Percentiles rank a stretch among this genome's conserved stretches.
Evolutionary conservation across 2,797 vertebrate species (phyloP).

Genomic region (Schizothorax lantsangensis): DNA sequence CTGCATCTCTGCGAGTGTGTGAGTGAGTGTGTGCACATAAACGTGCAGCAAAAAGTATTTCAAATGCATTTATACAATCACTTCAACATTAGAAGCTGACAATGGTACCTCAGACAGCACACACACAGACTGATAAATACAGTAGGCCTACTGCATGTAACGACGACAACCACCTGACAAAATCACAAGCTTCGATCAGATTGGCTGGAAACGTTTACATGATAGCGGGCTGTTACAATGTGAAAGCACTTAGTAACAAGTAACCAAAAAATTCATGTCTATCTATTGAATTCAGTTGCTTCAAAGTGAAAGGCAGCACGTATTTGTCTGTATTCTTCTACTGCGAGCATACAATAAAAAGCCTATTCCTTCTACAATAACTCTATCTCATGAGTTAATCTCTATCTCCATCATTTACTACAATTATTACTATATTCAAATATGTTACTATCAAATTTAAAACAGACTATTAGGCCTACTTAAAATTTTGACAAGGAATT

Average conservation of each 20-base stretch:
- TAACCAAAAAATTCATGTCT: not conserved
- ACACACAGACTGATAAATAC: not conserved
- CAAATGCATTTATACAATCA: slow-evolving; percentile 30
- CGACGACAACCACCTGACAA: not conserved
- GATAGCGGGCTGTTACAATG: not conserved
- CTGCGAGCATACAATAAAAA: not conserved
- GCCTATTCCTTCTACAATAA: no score
- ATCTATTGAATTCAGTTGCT: not conserved
- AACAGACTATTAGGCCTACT: no score
- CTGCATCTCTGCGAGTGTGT: slow-evolving; percentile 30
- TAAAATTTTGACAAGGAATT: not conserved
- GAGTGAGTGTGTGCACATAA: not conserved
- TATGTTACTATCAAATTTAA: no score
- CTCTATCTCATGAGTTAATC: no score
- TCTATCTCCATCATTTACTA: not conserved
- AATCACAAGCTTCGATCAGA: not conserved
- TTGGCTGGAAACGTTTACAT: not conserved
- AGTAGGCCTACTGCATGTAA: not conserved
- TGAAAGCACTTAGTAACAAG: not conserved
- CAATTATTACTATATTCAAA: not conserved
- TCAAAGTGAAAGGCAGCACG: not conserved
- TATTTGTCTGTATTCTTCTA: not conserved
- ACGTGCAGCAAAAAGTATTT: slow-evolving; percentile 2
- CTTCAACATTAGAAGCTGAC: slow-evolving; percentile 27
- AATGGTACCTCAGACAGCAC: slow-evolving; percentile 1